Evolutionary conservation across 2,888 invertebrate species (phyloP), one percentile per base, ranked within the genome.

Genomic region (Molorchus minor): DNA sequence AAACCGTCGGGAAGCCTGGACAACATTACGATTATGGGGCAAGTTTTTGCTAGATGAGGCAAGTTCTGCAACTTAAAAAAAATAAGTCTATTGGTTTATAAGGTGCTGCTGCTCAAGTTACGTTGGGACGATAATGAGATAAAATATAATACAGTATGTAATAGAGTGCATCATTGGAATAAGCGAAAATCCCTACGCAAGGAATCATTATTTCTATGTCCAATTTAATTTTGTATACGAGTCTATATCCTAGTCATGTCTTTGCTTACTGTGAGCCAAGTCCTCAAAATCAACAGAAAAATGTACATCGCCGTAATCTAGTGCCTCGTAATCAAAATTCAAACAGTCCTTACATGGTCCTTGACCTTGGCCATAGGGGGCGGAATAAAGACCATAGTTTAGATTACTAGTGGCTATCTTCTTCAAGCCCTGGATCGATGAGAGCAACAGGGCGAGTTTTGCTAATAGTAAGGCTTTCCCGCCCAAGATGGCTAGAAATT

Each of bases 381-480:
- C 83, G 61, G 88, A 88, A 76, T 92, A 91, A 46, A 91, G 84
- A 15, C 92, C 92, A 75, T 92, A 92, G 82, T 87, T 90, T 61
- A 91, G 74, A 77, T 90, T 88, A 80, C 84, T 90, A 69, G 89
- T 84, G 71, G 90, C 89, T 72, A 89, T 89, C 84, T 89, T 89
- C 78, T 91, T 92, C 5, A 92, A 80, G 10, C 92, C 92, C 77
- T 92, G 92, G 62, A 92, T 90, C 0, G 92, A 90, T 1, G 92
- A 90, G 8, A 93, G 80, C 44, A 93, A 84, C 3, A 93, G 81
- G 0, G 93, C 92, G 87, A 93, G 88, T 81, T 93, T 93, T 1
- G 93, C 91, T 15, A 93, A 80, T 0, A 93, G 79, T 2, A 93
- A 78, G 0, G 93, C 92, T 75, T 93, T 93, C 21, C 92, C 93